phyloP scores from a whole-genome alignment of 2,113 vertebrate species.

The Callopanchax toddi region DNA sequence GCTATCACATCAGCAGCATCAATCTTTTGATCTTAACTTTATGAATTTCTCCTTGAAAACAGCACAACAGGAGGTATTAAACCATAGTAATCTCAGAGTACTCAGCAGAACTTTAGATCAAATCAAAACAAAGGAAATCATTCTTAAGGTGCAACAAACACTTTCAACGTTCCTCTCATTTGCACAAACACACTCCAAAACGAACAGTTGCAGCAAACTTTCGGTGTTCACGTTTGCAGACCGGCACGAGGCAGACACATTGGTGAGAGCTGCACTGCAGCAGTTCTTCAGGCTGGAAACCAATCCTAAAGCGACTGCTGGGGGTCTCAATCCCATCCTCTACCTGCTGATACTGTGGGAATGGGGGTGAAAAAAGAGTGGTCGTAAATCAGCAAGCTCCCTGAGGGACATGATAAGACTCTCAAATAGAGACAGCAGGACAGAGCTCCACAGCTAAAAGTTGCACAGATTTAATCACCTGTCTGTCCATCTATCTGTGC shows the following conservation, averaged over 20 bases:
- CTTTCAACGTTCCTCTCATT: background rate
- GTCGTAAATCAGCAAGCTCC: constrained; percentile 54
- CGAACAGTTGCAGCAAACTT: background rate
- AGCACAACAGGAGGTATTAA: constrained; percentile 29
- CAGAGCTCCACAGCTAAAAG: background rate
- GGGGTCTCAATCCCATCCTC: constrained; percentile 56
- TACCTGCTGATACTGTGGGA: constrained; percentile 59
- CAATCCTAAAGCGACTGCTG: constrained; percentile 59
- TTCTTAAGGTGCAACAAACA: constrained; percentile 17
- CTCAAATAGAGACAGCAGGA: constrained; percentile 19
- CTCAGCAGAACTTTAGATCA: constrained; percentile 23
- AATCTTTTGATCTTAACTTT: constrained; percentile 30
- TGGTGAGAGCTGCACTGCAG: constrained; percentile 60
- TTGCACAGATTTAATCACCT: constrained; percentile 25
- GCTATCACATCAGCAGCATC: constrained; percentile 30
- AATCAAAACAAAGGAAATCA: constrained; percentile 33
- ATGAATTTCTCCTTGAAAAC: constrained; percentile 52
- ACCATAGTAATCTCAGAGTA: constrained; percentile 5
- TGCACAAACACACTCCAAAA: constrained; percentile 8
- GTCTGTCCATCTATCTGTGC: constrained; percentile 1
- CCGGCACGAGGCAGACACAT: constrained; percentile 38
- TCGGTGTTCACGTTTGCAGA: constrained; percentile 30
- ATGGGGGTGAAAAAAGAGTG: constrained; percentile 44
- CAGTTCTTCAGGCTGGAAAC: constrained; percentile 65
- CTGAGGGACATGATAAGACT: constrained; percentile 43